Base-by-base conservation (phyloP, 2,888 invertebrate species). In the Anticlea derivata region DNA sequence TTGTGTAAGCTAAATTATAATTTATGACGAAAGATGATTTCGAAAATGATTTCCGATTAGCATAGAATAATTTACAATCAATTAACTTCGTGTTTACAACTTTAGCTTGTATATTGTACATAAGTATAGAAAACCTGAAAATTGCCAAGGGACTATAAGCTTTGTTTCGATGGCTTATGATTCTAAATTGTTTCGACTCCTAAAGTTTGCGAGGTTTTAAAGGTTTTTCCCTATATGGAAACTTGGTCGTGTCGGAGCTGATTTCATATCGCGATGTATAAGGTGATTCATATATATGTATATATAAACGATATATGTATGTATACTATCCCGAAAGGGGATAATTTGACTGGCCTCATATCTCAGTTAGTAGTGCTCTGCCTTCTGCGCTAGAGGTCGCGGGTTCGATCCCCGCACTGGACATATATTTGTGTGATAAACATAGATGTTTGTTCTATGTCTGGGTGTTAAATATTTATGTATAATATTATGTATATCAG, bases 11-110 rank as follows among this genome's bases (percentile, higher is more conserved):
- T n/a, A n/a, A n/a, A n/a, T n/a, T n/a, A n/a, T n/a, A n/a, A n/a
- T n/a, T n/a, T n/a, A 17, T n/a, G 7, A 12, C 23, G 23, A 10
- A 23, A 26, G 23, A 17, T 17, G 8, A 26, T 33, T 34, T 34
- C 26, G 10, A 33, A 44, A 26, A 29, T 35, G 2, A 29, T 26
- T 35, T 29, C 1, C 7, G 11, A 40, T 30, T 40, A 11, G 26
- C 26, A 33, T 33, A 43, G 8, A 22, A 35, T 45, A 45, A 34
- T 44, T 44, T 45, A 45, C 22, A 27, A 45, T 35, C 35, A 44
- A 35, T 34, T 34, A 43, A 33, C 7, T 26, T 43, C 20, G 5
- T 26, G 26, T 34, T 44, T 40, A 43, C 33, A 38, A 38, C 13
- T 2, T 7, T 13, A 34, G n/a, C 12, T 30, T 33, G 5, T 34